Evolutionary conservation across 2,797 vertebrate species (phyloP), one percentile per base, ranked within the genome.

Genomic region (Enteromius fasciolatus): DNA sequence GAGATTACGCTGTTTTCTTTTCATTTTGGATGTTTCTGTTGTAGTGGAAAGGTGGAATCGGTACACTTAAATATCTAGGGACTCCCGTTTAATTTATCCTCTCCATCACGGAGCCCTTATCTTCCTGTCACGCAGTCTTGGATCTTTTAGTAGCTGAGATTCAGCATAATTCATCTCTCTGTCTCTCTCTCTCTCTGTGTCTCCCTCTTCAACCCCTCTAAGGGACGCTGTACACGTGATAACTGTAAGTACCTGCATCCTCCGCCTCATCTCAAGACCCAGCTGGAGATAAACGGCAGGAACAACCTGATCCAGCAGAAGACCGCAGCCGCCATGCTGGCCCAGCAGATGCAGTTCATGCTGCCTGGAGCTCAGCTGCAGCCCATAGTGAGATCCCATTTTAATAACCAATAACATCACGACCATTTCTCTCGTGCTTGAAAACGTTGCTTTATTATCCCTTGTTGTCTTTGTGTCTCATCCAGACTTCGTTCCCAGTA

Each of bases 281-380:
- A 99, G 89, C 96, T 99, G 88, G 98, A 99, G 92, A 97, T 99
- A 90, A 99, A 99, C 83, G 98, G 98, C 85, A 95, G 97, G 84
- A 98, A 98, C 95, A 99, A 98, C 94, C 95, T 99, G 92, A 99
- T 99, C 92, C 98, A 99, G 92, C 98, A 98, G 92, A 99, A 98
- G 94, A 97, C 96, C 0, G 96, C 96, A 0, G 97, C 97, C 20
- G 97, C 96, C 92, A 98, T 99, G 97, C 96, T 99, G 86, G 95
- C 98, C 88, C 98, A 99, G 93, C 97, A 99, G 90, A 97, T 98
- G 97, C 98, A 98, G 91, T 96, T 97, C 92, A 97, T 99, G 96
- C 91, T 99, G 72, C 97, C 97, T 0, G 97, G 97, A 85, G 90
- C 96, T 20, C 97, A 97, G 86, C 93, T 99, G 92, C 95, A 98